phyloP scores from a whole-genome alignment of 2,113 vertebrate species.

The Megatriorchis doriae region DNA sequence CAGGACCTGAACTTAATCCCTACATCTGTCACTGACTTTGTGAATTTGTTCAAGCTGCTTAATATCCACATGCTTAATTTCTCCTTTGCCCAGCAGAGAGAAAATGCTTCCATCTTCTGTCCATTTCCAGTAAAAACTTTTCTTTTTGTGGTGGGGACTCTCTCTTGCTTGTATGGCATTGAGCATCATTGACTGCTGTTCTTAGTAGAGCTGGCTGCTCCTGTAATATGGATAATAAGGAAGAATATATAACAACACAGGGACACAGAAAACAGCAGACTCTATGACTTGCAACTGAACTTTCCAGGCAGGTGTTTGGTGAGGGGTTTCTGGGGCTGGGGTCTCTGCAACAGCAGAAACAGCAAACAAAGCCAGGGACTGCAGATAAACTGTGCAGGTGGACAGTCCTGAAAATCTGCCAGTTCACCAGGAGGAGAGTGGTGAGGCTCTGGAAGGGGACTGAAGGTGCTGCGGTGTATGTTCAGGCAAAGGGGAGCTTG shows the following conservation, averaged over 20 bases:
- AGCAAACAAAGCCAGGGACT: neutral
- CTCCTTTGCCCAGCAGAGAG: neutral
- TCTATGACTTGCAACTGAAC: neutral
- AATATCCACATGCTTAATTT: neutral
- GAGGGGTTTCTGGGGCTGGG: neutral
- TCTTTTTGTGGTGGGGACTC: neutral
- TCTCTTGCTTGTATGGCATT: neutral
- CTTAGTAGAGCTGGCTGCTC: neutral
- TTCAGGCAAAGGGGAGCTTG: neutral
- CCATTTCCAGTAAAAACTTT: neutral
- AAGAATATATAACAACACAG: neutral
- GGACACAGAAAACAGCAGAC: neutral
- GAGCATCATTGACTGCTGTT: neutral
- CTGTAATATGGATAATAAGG: neutral
- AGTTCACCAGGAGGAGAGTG: neutral
- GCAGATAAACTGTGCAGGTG: neutral
- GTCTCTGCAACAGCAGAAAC: neutral
- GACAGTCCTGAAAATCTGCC: neutral
- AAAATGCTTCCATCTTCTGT: neutral
- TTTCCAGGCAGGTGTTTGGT: fast-evolving
- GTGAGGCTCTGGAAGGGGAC: neutral
- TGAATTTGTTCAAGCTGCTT: neutral
- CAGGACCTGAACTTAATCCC: neutral
- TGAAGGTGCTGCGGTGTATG: neutral
- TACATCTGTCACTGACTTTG: neutral